Percentiles rank a stretch among this genome's conserved stretches.
Conservation (phyloP, 2,888 invertebrate species). For the Phania funesta region DNA sequence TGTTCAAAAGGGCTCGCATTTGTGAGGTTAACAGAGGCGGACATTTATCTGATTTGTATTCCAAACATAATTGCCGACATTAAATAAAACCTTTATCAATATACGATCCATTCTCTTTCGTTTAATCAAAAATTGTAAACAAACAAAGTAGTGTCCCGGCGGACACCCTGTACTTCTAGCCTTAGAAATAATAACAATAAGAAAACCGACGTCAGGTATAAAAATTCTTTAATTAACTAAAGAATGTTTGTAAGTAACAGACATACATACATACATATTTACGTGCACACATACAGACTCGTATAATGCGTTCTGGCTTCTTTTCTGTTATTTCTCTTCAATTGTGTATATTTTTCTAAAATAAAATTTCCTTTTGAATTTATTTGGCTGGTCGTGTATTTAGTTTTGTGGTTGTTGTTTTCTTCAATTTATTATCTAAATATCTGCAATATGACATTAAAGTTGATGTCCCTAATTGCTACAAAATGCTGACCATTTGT, state of each 20-base stretch:
- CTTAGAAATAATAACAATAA: too few species aligned
- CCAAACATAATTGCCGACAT: too few species aligned
- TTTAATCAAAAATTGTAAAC: too few species aligned
- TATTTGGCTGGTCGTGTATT: not conserved
- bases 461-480: not conserved
- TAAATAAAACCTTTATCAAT: too few species aligned
- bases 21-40: too few species aligned
- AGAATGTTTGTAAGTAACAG: conserved; percentile 3
- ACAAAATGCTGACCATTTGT: not conserved
- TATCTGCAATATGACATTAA: conserved; percentile 57
- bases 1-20: too few species aligned
- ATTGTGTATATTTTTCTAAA: not conserved
- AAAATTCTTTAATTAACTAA: conserved; percentile 12
- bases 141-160: too few species aligned
- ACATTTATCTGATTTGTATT: too few species aligned
- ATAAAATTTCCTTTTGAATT: not conserved
- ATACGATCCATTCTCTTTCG: too few species aligned
- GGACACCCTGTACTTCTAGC: too few species aligned
- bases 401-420: not conserved
- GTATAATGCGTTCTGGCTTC: not conserved
- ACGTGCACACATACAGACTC: too few species aligned
- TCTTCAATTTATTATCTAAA: conserved; percentile 41
- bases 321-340: not conserved
- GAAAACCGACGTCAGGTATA: not conserved
- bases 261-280: too few species aligned